Base-by-base conservation (phyloP, 2,797 vertebrate species). In the Syngnathus acus region DNA sequence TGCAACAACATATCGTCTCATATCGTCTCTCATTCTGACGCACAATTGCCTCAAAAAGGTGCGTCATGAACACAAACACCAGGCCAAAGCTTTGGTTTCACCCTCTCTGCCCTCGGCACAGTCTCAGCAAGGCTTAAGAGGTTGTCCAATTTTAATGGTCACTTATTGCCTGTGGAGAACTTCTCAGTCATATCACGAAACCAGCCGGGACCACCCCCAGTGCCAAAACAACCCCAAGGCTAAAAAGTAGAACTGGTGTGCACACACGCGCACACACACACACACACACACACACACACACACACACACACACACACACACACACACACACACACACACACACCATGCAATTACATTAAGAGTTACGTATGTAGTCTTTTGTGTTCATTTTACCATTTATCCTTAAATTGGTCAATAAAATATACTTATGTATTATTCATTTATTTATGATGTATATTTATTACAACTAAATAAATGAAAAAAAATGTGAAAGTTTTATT, bases 111-210 rank as follows among this genome's bases (percentile, higher is more conserved):
- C 79, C 74, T 68, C 64, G 73, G 75, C 71, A 71, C 82, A 85
- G 79, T 89, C 90, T 89, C 85, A 86, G 72, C 78, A 63, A 73
- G 87, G 84, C 88, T 91, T 88, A 88, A 84, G 83, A 75, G 88
- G 89, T 92, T 88, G 84, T 75, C 72, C 78, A 65, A 85, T 89
- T 91, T 88, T 85, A 89, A 89, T 86, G 90, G 88, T 90, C 87
- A 87, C 85, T 89, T 90, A 88, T 88, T 88, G 87, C 86, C 80
- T 78, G 75, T 77, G 81, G 87, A 89, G 82, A 75, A 58, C 66
- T 74, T 84, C 77, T 78, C 53, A 68, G 82, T 84, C 82, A 80
- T 86, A 82, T 81, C 81, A 82, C 76, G 70, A 77, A 65, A 79
- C 77, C 75, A 60, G 21, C 21, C 32, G 14, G 62, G 89, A 91